Evolutionary conservation across 2,113 vertebrate genomes (phyloP), one percentile per base, ranked within the genome.

Genomic region (Tenrec ecaudatus): DNA sequence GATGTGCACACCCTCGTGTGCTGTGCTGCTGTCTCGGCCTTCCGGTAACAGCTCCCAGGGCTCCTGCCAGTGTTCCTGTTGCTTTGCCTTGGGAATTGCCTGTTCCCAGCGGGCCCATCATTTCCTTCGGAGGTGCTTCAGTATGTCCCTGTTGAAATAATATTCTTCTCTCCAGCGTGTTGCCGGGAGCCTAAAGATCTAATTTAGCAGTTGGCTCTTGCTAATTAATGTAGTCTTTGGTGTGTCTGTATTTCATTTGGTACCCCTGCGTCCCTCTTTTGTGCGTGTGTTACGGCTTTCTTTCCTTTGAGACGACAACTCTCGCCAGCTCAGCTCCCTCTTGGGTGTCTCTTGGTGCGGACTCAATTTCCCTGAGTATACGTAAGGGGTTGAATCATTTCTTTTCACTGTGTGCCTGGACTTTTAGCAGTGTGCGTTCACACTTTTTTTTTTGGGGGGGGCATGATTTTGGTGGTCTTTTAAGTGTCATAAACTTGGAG

Each of bases 231-330:
- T 12, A 58, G n/a, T 64, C 82, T 92, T 87, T 20, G 31, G 11
- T 79, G 57, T 90, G 86, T 83, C 77, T 69, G 25, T 73, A 19
- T 82, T 85, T 94, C 29, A 81, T 62, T 89, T n/a, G 60, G 31
- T 66, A 10, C 64, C 60, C 62, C 64, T 25, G 25, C 64, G 23
- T 23, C 23, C 20, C 23, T 25, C 64, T 66, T 11, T 66, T 66
- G 23, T 79, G 20, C 22, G 36, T 64, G 69, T 29, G 36, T 17
- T 23, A 15, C 0, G 12, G 14, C 68, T 0, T 1, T 78, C 33
- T 43, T 4, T 88, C 68, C 43, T 76, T 36, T 66, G 85, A 62
- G 73, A 57, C 20, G 58, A 23, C 40, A 62, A 4, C 16, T 75
- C 31, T 57, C 53, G 84, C 2, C 20, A 2, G 17, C 15, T 9